These are phyloP conservation scores for Synergus itoensis DNA, from an alignment of 2,888 invertebrate species.

Conservation along the genomic window DNA sequence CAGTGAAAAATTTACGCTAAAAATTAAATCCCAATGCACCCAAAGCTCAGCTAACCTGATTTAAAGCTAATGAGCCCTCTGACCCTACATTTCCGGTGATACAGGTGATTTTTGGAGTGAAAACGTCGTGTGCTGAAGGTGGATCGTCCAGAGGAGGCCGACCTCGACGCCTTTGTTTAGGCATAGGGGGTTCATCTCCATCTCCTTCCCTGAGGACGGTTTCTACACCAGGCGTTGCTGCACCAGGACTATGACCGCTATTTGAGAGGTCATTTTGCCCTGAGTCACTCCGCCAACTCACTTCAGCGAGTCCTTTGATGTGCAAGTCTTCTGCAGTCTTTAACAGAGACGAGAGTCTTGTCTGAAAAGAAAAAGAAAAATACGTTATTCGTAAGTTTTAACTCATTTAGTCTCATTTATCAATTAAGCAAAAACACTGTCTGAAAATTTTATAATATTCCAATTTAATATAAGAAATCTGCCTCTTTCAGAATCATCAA, in stretches of 20 bases:
- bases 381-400: neutral
- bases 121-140: slow-evolving; percentile 78
- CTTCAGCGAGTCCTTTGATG: slow-evolving; percentile 94
- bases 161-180: slow-evolving; percentile 83
- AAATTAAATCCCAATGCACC: slow-evolving; percentile 43
- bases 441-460: too few relatives aligned
- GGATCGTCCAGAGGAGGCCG: slow-evolving; percentile 84
- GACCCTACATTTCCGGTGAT: slow-evolving; percentile 76
- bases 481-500: too few relatives aligned
- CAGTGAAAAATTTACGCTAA: slow-evolving; percentile 2
- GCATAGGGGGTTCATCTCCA: slow-evolving; percentile 74
- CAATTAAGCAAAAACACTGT: neutral
- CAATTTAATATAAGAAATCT: too few relatives aligned
- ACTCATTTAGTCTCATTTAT: neutral
- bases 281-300: slow-evolving; percentile 85
- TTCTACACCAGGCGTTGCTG: slow-evolving; percentile 72
- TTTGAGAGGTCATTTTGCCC: slow-evolving; percentile 71
- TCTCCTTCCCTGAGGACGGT: slow-evolving; percentile 73
- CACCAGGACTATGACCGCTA: slow-evolving; percentile 73
- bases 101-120: slow-evolving; percentile 79
- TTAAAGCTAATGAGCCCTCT: slow-evolving; percentile 59
- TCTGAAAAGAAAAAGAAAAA: slow-evolving; percentile 80
- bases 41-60: slow-evolving; percentile 61
- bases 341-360: slow-evolving; percentile 90
- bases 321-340: slow-evolving; percentile 95